Evolutionary conservation across 1,140 invertebrate species (phyloP).

Genomic region (Ooceraea biroi): DNA sequence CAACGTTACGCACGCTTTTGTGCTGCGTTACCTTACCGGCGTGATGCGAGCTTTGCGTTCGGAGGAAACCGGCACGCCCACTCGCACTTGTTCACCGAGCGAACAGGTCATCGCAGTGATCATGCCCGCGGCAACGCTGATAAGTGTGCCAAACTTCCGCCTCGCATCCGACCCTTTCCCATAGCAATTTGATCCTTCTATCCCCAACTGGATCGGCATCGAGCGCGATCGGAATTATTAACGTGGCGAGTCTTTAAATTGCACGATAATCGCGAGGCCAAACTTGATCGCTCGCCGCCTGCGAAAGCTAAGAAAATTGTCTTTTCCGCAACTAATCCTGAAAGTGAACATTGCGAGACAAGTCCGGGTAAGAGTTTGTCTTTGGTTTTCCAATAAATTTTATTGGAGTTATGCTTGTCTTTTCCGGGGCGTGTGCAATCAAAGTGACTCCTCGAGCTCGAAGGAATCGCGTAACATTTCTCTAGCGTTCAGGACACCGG

Average conservation of each 20-base stretch:
- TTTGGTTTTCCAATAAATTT: not conserved
- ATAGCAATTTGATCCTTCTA: slow-evolving; percentile 42
- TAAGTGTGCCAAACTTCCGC: slow-evolving; percentile 74
- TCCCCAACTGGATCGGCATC: not conserved
- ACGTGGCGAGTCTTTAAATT: too few relatives aligned
- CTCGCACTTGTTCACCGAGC: slow-evolving; percentile 30
- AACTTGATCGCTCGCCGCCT: too few relatives aligned
- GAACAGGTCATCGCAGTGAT: slow-evolving; percentile 57
- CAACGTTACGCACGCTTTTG: slow-evolving; percentile 35
- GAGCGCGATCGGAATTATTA: not conserved
- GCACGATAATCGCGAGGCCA: too few relatives aligned
- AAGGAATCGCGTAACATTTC: not conserved
- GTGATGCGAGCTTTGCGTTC: slow-evolving; percentile 32
- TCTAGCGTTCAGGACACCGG: not conserved
- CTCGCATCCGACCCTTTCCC: slow-evolving; percentile 55
- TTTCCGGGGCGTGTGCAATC: not conserved
- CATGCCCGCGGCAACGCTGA: slow-evolving; percentile 49
- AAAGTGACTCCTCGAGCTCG: not conserved
- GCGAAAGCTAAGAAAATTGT: too few relatives aligned
- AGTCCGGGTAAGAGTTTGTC: not conserved
- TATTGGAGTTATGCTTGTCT: not conserved
- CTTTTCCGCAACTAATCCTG: not conserved
- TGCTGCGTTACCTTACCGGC: slow-evolving; percentile 13
- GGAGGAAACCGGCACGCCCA: slow-evolving; percentile 70
- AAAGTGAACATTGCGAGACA: not conserved